phyloP scores from a whole-genome alignment of 2,888 invertebrate genomes.

The Hypercompe scribonia region DNA sequence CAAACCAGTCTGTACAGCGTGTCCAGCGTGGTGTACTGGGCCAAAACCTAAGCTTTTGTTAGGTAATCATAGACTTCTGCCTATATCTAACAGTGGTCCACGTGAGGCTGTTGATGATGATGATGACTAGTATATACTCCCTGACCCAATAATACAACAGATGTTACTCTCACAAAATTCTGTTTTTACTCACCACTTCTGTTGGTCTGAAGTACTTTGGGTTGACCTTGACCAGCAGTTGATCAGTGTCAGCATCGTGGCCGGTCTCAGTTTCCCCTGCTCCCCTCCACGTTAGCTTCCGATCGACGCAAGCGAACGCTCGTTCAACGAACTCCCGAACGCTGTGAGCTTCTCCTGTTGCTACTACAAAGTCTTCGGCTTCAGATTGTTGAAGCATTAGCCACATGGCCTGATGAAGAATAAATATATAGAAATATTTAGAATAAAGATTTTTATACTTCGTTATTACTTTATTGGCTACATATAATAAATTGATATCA shows the following conservation, averaged over 20 bases:
- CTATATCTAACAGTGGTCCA: no score
- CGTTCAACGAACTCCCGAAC: constrained; percentile 98
- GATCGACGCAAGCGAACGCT: constrained; percentile 94
- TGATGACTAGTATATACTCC: no score
- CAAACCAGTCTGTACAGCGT: no score
- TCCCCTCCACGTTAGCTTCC: constrained; percentile 92
- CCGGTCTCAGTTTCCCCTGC: constrained; percentile 92
- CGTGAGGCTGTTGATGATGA: no score
- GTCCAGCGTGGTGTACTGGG: no score
- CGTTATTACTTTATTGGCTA: no score
- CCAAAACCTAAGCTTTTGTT: no score
- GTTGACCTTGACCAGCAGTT: constrained; percentile 95
- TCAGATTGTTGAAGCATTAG: constrained; percentile 97
- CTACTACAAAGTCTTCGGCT: constrained; percentile 98
- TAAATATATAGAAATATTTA: neutral
- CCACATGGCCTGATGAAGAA: constrained; percentile 96
- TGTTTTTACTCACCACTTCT: constrained; percentile 93
- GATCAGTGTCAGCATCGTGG: constrained; percentile 89
- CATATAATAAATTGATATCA: no score
- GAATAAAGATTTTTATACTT: neutral
- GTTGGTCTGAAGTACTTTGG: constrained; percentile 98
- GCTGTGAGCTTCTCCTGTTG: constrained; percentile 97
- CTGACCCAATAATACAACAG: no score
- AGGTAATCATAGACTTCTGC: no score
- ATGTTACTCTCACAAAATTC: neutral